Evolutionary conservation across 2,797 vertebrate species (phyloP), one percentile per base, ranked within the genome.

Genomic region (Gorsachius magnificus): DNA sequence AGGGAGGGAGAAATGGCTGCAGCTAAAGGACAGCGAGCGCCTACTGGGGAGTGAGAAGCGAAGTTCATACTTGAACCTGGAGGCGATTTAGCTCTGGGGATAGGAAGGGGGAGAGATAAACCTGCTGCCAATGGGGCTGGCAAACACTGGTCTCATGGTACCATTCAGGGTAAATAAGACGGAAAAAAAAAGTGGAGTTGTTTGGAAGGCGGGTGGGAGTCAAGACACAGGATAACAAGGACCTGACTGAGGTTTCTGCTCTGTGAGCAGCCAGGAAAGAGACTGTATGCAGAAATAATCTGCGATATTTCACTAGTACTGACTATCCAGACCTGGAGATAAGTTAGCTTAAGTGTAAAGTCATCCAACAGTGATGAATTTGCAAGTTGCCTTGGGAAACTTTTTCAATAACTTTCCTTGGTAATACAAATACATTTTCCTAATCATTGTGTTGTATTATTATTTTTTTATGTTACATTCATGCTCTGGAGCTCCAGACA

Each of bases 111-210:
- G 14, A 36, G 63, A 60, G 13, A 38, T 10, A 68, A 70, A 60
- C 18, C 15, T 64, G 20, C 38, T 89, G 18, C 31, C 19, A 48
- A 1, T 3, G 38, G 10, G 29, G 54, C 33, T 24, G 38, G 53
- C 41, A 43, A 51, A 51, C 36, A 65, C 20, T 17, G 46, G 6
- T 25, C 18, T 84, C 20, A 14, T 19, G 26, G 18, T 17, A 15
- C 0, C 0, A 6, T 11, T 70, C 51, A 74, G 74, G n/a, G 31
- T 6, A 4, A 38, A 5, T n/a, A 61, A 77, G 31, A 31, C 13
- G 26, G 26, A 25, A 80, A 83, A 83, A 3, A 70, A 48, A 66
- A 89, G 11, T 10, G 7, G 6, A 36, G 14, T 17, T 74, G 12
- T 66, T 87, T 2, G 3, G 31, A 89, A 66, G 60, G 28, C 53